These are phyloP conservation scores for Platalea minor DNA, from an alignment of 2,797 vertebrate genomes.

Conservation along the genomic window DNA sequence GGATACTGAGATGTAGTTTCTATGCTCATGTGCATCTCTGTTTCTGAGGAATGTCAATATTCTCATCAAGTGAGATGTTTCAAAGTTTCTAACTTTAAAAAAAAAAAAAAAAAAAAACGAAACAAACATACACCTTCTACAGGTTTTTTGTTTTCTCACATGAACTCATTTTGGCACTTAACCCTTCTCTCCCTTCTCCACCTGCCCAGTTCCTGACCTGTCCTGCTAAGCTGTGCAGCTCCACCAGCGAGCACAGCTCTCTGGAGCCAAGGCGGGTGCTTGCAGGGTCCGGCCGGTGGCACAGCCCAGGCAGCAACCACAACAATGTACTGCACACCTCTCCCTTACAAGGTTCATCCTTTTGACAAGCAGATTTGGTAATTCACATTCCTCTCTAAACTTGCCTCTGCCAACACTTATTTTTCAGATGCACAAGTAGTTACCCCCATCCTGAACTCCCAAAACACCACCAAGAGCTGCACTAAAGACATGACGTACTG, in stretches of 20 bases:
- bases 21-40: background rate
- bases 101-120: too few relatives aligned
- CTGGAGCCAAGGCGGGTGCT: background rate
- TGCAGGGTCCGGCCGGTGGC: accelerated
- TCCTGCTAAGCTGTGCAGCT: background rate
- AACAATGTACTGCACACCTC: background rate
- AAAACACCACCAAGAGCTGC: background rate
- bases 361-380: background rate
- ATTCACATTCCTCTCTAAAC: background rate
- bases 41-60: background rate
- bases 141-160: background rate
- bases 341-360: background rate
- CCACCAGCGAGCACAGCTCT: background rate
- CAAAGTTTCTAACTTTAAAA: background rate
- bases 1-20: background rate
- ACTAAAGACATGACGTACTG: accelerated
- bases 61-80: background rate
- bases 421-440: accelerated
- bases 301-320: background rate
- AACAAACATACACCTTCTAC: background rate
- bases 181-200: background rate
- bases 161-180: background rate
- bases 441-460: background rate
- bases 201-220: background rate
- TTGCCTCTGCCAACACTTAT: background rate